Conservation (phyloP, 37 sponge, comb jelly and placozoan species). For the Sycon ciliatum region DNA sequence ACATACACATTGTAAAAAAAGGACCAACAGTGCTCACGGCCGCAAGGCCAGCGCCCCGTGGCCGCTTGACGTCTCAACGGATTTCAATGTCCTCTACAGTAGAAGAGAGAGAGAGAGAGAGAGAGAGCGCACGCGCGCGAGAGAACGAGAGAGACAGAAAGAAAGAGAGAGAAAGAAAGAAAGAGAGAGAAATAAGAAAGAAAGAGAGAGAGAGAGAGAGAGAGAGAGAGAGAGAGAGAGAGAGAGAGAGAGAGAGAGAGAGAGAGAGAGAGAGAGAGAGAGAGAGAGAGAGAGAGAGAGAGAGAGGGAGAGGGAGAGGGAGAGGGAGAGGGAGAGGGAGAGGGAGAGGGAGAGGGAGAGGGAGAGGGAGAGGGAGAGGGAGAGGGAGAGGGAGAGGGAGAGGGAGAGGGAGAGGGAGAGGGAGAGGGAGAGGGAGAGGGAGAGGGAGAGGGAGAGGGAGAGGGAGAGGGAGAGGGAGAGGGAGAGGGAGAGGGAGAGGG, state of each 20-base stretch:
- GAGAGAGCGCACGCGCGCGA: background rate
- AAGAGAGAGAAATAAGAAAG: background rate
- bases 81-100: too few species aligned
- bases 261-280: constrained; percentile 1
- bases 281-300: background rate
- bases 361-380: background rate
- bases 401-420: background rate
- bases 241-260: constrained; percentile 1
- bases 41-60: too few species aligned
- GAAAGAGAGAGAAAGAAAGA: background rate
- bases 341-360: background rate
- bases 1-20: too few species aligned
- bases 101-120: background rate
- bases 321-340: background rate
- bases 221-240: background rate
- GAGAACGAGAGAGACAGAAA: background rate
- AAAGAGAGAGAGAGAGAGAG: constrained; percentile 1
- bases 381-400: background rate
- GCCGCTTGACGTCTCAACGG: too few species aligned
- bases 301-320: background rate
- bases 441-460: constrained; percentile 22
- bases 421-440: background rate
- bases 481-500: constrained; percentile 13
- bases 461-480: constrained; percentile 18
- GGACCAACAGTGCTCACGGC: too few species aligned